phyloP scores from a whole-genome alignment of 1,140 invertebrate genomes.

The Hydropsyche tenuis region DNA sequence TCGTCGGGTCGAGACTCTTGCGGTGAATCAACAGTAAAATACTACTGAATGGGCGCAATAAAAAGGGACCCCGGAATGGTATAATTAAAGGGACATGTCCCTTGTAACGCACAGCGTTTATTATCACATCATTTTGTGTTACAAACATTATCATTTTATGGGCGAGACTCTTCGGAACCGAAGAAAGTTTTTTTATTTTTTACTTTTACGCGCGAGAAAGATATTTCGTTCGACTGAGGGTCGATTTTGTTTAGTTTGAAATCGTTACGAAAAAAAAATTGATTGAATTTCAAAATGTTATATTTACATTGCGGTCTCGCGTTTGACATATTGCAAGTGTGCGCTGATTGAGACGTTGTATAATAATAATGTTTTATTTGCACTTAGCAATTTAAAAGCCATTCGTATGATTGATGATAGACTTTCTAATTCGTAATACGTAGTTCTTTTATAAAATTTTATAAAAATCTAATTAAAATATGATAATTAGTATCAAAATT shows the following conservation, averaged over 20 bases:
- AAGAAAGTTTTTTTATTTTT: neutral
- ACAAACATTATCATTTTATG: constrained; percentile 37
- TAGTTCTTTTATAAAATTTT: neutral
- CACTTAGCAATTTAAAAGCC: too few species aligned
- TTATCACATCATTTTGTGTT: constrained; percentile 41
- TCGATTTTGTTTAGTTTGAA: too few species aligned
- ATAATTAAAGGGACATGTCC: constrained; percentile 30
- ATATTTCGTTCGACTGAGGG: too few species aligned
- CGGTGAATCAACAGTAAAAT: constrained; percentile 4
- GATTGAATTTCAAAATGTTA: too few species aligned
- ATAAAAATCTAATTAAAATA: constrained; percentile 7
- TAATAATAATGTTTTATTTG: too few species aligned
- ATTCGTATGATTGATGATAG: too few species aligned
- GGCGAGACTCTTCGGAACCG: neutral
- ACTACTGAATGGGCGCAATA: constrained; percentile 10
- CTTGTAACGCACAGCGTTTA: constrained; percentile 23
- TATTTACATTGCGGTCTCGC: too few species aligned
- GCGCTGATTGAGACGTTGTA: too few species aligned
- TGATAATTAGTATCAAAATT: neutral
- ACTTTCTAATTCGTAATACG: neutral
- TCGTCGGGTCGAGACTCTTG: too few species aligned
- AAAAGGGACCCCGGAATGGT: constrained; percentile 32
- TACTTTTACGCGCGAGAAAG: too few species aligned
- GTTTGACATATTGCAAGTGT: too few species aligned
- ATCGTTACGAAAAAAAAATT: too few species aligned